phyloP scores from a whole-genome alignment of 2,797 vertebrate species.

The Gymnoscopelus microlampas region DNA sequence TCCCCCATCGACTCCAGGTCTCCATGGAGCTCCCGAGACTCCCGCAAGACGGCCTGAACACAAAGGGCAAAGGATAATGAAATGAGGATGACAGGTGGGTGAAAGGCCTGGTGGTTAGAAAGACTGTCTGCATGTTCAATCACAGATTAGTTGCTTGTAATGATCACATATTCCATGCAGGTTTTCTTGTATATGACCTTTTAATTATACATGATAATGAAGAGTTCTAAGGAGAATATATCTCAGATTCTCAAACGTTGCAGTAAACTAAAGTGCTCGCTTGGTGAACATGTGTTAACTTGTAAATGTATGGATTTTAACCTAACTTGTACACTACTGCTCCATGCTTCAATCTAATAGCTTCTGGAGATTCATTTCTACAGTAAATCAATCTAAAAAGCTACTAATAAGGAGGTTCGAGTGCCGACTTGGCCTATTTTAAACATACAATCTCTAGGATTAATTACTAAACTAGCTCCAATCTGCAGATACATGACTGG shows the following conservation, averaged over 20 bases:
- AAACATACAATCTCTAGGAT: conserved; percentile 1
- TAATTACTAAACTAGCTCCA: background rate
- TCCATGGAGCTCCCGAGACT: conserved; percentile 90
- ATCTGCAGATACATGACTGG: background rate
- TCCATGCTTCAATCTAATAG: background rate
- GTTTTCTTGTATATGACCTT: no score
- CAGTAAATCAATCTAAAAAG: background rate
- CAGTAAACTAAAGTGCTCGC: no score
- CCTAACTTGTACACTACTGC: no score
- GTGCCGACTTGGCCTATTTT: background rate
- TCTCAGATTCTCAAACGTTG: no score
- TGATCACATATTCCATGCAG: no score
- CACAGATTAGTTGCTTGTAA: no score
- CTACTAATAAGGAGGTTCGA: background rate
- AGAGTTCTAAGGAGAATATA: no score
- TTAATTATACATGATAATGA: no score
- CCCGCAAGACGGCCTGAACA: conserved; percentile 88
- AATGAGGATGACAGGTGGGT: conserved; percentile 3
- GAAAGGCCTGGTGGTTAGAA: background rate
- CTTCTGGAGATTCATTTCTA: background rate
- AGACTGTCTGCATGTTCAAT: no score
- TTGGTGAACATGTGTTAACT: no score
- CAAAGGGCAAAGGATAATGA: background rate
- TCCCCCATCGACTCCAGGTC: conserved; percentile 92
- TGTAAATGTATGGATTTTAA: no score